Base-by-base conservation (phyloP, 2,888 invertebrate species). In the Leptopterna dolabrata region DNA sequence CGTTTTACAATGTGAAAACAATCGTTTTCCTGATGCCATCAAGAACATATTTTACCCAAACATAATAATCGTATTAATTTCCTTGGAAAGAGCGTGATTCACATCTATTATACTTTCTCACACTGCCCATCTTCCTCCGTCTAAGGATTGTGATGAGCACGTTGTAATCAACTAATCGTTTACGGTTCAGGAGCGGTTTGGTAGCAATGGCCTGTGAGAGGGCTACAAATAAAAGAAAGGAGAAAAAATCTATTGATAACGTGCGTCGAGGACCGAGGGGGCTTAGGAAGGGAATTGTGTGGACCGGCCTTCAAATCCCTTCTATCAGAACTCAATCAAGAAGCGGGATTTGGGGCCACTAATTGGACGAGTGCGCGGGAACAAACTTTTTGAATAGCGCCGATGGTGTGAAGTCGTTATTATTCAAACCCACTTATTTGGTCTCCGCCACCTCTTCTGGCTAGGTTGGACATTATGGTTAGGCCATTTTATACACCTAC, bases 251-350 rank as follows among this genome's bases (percentile, higher is more conserved):
- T 24, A 45, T 45, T 76, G 76, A 41, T 45, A 78, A 78, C 47
- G 78, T 78, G 78, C 45, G 27, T 78, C 19, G 41, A 24, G 2
- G 19, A 14, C 43, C 73, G 73, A 73, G 78, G 78, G 78, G 45
- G 47, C 78, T 78, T 78, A 78, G 19, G 45, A 24, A 45, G 45
- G 78, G 78, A 78, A 78, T 73, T 78, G 78, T 78, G 78, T 45
- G 78, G 78, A 78, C 47, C 78, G 41, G 78, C 43, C 24, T 45
- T 45, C 43, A 45, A 78, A 78, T 78, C 78, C 78, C 78, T 78
- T 45, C 78, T 19, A 78, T 78, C 78, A 78, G 45, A 78, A 78
- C 78, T 78, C 78, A 78, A 78, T 78, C 78, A 45, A 78, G 78
- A 78, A 78, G 14, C 45, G 47, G 78, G 78, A 78, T 78, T 78